Conservation (phyloP, 2,797 vertebrate species). For the Esox lucius region DNA sequence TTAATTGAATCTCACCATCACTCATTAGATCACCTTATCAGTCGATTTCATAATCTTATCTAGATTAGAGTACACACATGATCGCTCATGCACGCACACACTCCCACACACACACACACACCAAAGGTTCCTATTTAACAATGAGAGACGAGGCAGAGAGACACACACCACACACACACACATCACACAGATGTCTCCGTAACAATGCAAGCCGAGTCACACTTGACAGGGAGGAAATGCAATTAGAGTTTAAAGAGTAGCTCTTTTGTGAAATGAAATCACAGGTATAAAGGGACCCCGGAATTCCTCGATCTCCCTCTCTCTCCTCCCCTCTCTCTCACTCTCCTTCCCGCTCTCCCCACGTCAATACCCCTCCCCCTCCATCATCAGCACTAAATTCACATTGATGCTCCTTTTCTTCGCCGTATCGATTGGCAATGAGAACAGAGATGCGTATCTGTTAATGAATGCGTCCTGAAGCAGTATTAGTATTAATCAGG, state of each 20-base stretch:
- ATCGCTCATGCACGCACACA: neutral
- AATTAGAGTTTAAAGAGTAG: slow-evolving; percentile 72
- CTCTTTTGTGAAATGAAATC: slow-evolving; percentile 83
- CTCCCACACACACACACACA: slow-evolving; percentile 23
- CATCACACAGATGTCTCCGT: slow-evolving; percentile 2
- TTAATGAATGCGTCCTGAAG: slow-evolving; percentile 99
- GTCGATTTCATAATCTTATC: slow-evolving; percentile 1
- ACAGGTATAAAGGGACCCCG: slow-evolving; percentile 86
- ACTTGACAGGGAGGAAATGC: slow-evolving; percentile 65
- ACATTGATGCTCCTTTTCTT: slow-evolving; percentile 99
- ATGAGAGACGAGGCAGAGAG: neutral
- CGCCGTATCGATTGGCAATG: slow-evolving; percentile 98
- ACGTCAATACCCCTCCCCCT: slow-evolving; percentile 94
- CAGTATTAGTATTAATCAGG: slow-evolving; percentile 99
- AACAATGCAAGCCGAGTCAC: slow-evolving; percentile 11
- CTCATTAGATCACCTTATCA: neutral
- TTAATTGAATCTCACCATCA: slow-evolving; percentile 17
- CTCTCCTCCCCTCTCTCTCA: slow-evolving; percentile 18
- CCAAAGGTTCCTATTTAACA: neutral
- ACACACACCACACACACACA: neutral
- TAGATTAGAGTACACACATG: slow-evolving; percentile 1
- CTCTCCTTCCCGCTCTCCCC: slow-evolving; percentile 47
- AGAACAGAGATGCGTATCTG: slow-evolving; percentile 99
- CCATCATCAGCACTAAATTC: slow-evolving; percentile 99
- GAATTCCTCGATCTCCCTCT: slow-evolving; percentile 38